phyloP scores from a whole-genome alignment of 2,113 vertebrate genomes.

The Pomatostomus ruficeps region DNA sequence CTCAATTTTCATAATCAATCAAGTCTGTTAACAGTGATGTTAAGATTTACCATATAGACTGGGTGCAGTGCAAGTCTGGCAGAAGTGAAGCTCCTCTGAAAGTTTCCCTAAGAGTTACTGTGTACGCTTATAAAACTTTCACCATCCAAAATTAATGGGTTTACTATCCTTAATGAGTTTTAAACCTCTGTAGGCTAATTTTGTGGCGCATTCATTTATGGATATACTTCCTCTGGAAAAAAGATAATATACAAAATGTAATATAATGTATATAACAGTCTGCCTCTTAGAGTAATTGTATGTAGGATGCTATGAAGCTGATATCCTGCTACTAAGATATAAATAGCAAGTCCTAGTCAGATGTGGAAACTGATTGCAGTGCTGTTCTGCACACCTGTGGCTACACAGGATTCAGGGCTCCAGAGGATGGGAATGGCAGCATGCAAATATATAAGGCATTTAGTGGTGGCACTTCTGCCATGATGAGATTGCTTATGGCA shows the following conservation, averaged over 20 bases:
- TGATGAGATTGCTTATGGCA: conserved; percentile 51
- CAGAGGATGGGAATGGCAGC: background rate
- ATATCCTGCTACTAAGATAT: background rate
- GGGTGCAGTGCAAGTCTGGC: background rate
- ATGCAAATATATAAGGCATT: background rate
- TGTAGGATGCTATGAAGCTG: background rate
- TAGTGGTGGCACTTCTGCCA: background rate
- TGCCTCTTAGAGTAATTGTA: background rate
- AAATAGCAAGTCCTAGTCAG: conserved; percentile 20
- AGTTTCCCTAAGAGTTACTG: background rate
- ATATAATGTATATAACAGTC: background rate
- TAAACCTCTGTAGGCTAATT: background rate
- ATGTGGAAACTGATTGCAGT: background rate
- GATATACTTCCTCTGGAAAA: background rate
- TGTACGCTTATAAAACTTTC: background rate
- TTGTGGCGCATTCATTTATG: background rate
- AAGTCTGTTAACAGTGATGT: background rate
- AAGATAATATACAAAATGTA: background rate
- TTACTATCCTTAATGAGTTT: background rate
- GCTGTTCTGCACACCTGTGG: background rate
- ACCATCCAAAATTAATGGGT: background rate
- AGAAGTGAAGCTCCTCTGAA: background rate
- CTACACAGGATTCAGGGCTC: background rate
- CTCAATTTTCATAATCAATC: conserved; percentile 22
- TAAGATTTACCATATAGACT: background rate